A percentile compares a stretch with the other conserved stretches of the same genome.
Evolutionary conservation across 2,888 invertebrate species (phyloP).

Genomic region (Philonicus albiceps): DNA sequence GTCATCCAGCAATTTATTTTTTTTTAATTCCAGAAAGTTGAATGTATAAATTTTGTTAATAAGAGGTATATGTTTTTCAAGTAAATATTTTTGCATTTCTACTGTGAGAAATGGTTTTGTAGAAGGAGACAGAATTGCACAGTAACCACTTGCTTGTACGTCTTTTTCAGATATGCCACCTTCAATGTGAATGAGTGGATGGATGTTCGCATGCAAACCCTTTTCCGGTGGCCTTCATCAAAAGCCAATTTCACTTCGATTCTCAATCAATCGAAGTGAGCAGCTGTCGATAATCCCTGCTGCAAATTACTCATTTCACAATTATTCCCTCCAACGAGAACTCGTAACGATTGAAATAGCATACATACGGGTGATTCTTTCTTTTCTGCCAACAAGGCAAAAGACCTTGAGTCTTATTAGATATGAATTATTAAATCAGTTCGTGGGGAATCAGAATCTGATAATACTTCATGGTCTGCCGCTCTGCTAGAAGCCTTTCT

Average conservation of each 20-base stretch:
- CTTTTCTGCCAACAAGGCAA: not conserved
- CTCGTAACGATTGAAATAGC: not conserved
- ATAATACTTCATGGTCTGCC: not conserved
- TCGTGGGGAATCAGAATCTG: not conserved
- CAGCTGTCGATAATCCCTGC: not conserved
- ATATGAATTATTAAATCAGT: not conserved
- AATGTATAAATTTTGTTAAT: too few relatives aligned
- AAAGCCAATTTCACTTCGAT: not conserved
- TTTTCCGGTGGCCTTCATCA: not conserved
- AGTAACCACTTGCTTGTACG: too few relatives aligned
- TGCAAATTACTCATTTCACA: not conserved
- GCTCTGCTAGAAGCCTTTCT: not conserved
- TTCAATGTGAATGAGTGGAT: too few relatives aligned
- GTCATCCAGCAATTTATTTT: too few relatives aligned
- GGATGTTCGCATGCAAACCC: not conserved
- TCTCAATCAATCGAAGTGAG: not conserved
- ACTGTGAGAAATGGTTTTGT: too few relatives aligned
- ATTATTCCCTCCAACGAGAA: not conserved
- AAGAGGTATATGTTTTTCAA: too few relatives aligned
- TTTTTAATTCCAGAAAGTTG: too few relatives aligned
- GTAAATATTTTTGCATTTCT: too few relatives aligned
- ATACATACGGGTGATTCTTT: not conserved
- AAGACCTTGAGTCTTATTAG: not conserved
- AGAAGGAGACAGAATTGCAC: too few relatives aligned
- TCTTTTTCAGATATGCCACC: too few relatives aligned